Base-by-base conservation (phyloP, 2,113 vertebrate species). In the Dendrocopos noguchii region DNA sequence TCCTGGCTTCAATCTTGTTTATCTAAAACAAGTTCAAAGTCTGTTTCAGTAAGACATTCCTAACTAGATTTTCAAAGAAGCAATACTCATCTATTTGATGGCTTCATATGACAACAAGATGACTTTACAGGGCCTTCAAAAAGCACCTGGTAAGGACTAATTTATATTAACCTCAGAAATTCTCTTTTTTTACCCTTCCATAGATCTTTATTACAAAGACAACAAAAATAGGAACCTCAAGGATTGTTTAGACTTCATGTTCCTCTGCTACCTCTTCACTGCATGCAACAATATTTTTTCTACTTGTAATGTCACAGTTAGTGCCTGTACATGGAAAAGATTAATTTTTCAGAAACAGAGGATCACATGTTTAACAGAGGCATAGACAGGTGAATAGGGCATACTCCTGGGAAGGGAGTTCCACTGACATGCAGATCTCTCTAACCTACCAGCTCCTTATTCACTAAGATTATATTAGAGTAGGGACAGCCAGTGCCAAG, bases 311-410 rank as follows among this genome's bases (percentile, higher is more conserved):
- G 80, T 87, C 77, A 80, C 46, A 46, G 84, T 25, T 33, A 52
- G 65, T 88, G 75, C 80, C 70, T 44, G 24, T 1, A 0, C 44
- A 83, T 3, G 5, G 59, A 73, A 80, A 88, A 89, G 81, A 96
- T 91, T 95, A 89, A 87, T 96, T 94, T 95, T 65, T 94, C 61
- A 87, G 90, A 78, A 93, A 82, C 39, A 86, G 75, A 80, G 72
- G 92, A 95, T 96, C 96, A 95, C 53, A 34, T 33, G 33, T 75
- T 84, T 68, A 92, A 66, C 75, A 80, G 31, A 31, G 71, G 27
- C 55, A 80, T 55, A 65, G 73, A 6, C 28, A 72, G 73, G 56
- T 61, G 79, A 92, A 33, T n/a, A 47, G 27, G 25, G 16, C 4
- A 7, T 19, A 34, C 52, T n/a, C 60, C 47, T 36, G 66, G 24